These are phyloP conservation scores for Pseudomugil tenellus DNA, from an alignment of 2,797 vertebrate genomes.

Conservation along the genomic window DNA sequence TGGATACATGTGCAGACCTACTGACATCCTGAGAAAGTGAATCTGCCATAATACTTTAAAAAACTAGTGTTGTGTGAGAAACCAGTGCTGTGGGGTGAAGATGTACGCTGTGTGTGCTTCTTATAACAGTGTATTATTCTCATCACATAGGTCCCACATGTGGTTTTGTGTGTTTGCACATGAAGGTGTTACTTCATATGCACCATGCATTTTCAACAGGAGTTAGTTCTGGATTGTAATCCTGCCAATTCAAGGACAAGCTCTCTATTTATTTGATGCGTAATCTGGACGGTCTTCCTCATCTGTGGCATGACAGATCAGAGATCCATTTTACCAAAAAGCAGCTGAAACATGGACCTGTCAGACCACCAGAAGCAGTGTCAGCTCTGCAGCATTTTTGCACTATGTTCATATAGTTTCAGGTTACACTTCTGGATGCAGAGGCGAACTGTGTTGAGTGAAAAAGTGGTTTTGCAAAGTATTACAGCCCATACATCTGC, in stretches of 20 bases:
- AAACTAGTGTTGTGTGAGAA: no score
- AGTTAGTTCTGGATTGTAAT: background rate
- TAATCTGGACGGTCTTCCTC: background rate
- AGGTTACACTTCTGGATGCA: background rate
- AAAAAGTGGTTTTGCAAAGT: background rate
- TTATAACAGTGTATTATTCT: background rate
- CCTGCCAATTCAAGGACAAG: background rate
- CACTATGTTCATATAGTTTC: background rate
- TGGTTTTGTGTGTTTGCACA: background rate
- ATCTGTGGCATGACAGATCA: background rate
- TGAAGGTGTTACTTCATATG: background rate
- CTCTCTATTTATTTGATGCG: background rate
- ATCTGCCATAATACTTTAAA: background rate
- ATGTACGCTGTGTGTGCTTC: background rate
- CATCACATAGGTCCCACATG: background rate
- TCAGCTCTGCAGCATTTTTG: conserved; percentile 1
- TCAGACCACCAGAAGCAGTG: background rate
- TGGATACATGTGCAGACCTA: background rate
- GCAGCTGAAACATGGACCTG: background rate
- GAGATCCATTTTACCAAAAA: background rate
- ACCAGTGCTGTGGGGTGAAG: background rate
- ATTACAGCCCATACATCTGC: background rate
- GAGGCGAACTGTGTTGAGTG: background rate
- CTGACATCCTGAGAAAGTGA: background rate
- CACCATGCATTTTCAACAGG: background rate